phyloP scores from a whole-genome alignment of 2,888 invertebrate species.

The Apantesis nais region DNA sequence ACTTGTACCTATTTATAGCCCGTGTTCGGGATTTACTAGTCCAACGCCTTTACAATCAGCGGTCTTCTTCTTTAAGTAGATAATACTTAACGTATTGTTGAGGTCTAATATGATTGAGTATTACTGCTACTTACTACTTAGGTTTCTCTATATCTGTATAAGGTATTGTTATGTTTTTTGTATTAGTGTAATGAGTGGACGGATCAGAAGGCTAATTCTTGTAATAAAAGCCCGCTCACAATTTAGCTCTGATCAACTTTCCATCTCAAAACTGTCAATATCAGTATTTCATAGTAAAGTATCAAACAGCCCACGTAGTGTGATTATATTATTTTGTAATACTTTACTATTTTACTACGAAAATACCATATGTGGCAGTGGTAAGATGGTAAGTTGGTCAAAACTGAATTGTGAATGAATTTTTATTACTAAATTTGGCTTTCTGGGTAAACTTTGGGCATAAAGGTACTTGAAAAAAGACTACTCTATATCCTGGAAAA shows the following conservation, averaged over 20 bases:
- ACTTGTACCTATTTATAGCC: constrained; percentile 32
- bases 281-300: too few relatives aligned
- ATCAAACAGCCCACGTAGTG: too few relatives aligned
- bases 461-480: not conserved
- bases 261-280: too few relatives aligned
- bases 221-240: too few relatives aligned
- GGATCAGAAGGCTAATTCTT: too few relatives aligned
- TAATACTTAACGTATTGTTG: not conserved
- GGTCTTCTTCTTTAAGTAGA: not conserved
- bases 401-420: too few relatives aligned
- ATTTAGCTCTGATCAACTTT: too few relatives aligned
- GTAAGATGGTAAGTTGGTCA: too few relatives aligned
- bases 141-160: not conserved
- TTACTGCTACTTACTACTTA: not conserved
- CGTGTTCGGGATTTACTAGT: constrained; percentile 7
- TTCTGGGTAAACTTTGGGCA: not conserved
- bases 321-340: too few relatives aligned
- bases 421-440: too few relatives aligned
- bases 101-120: not conserved
- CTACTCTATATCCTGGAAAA: not conserved
- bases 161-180: not conserved
- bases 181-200: not conserved
- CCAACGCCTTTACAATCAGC: not conserved
- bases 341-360: too few relatives aligned
- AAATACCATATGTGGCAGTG: too few relatives aligned